Conservation (phyloP, 2,888 invertebrate genomes). For the Apodemia hepburni region DNA sequence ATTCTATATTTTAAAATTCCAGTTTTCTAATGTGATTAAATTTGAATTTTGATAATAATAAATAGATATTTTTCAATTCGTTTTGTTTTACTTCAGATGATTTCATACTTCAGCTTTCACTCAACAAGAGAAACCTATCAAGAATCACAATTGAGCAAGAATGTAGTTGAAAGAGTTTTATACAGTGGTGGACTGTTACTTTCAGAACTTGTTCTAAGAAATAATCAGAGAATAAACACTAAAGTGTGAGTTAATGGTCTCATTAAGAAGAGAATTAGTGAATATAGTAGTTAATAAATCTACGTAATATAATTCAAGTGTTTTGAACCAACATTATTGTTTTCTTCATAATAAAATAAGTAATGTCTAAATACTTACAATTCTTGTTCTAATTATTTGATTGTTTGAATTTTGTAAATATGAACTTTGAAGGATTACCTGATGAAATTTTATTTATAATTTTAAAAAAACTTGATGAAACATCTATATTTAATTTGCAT, state of each 20-base stretch:
- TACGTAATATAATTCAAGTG: too few relatives aligned
- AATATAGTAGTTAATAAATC: too few relatives aligned
- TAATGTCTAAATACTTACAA: too few relatives aligned
- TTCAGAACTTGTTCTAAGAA: not conserved
- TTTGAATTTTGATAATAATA: too few relatives aligned
- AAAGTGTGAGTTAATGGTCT: not conserved
- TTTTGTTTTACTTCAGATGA: not conserved
- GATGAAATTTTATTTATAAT: slow-evolving; percentile 61
- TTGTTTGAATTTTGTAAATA: slow-evolving; percentile 13
- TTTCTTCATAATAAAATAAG: too few relatives aligned
- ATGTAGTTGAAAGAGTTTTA: not conserved
- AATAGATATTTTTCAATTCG: too few relatives aligned
- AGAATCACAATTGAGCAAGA: not conserved
- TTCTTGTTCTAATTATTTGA: too few relatives aligned
- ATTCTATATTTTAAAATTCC: too few relatives aligned
- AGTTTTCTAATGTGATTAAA: too few relatives aligned
- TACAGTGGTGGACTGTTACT: not conserved
- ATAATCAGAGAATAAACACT: not conserved
- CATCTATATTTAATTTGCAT: slow-evolving; percentile 44
- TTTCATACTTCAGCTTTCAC: not conserved
- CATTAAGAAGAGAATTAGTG: too few relatives aligned
- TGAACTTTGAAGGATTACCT: slow-evolving; percentile 42
- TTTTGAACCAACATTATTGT: too few relatives aligned
- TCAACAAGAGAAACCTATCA: not conserved
- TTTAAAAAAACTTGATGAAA: slow-evolving; percentile 46